Base-by-base conservation (phyloP, 2,888 invertebrate species). In the Quadriops clusia region DNA sequence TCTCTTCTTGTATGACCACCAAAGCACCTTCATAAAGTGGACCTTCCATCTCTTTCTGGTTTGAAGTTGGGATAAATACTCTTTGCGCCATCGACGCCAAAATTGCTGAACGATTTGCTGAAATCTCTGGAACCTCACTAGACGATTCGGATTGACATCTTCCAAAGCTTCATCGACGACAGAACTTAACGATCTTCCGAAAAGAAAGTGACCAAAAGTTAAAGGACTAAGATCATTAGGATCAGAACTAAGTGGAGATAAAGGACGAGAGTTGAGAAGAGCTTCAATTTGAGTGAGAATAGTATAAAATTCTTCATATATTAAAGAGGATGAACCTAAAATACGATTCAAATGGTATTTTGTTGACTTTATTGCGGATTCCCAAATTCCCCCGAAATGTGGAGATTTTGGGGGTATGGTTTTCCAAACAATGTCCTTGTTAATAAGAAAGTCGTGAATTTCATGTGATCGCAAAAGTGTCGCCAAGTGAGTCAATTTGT, bases 241-340 rank as follows among this genome's bases (percentile, higher is more conserved):
- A 13, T 24, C 17, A n/a, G n/a, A 25, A 15, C 3, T 14, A 9
- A 31, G 12, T 6, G 31, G 3, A 3, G 11, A 16, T 8, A 31
- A 26, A 3, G 25, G 31, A 12, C 24, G 31, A 16, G 31, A 31
- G 17, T 31, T 31, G 16, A 31, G 31, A 20, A 16, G 11, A 9
- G 31, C 18, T 14, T 31, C 31, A 9, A 31, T 31, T 31, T 12
- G 20, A 17, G 16, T 10, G 23, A 31, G 17, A 13, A 31, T 10
- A 10, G 31, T 31, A 17, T 31, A 27, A 10, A 31, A 12, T 14
- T 31, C 25, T 15, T 31, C 31, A 8, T 11, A 10, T 28, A 18
- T 31, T 10, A 28, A 13, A 5, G 8, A 7, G 10, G 25, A 12
- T 8, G 4, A 25, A 13, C 31, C 17, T 10, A 20, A 7, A 8